phyloP scores from a whole-genome alignment of 2,797 vertebrate species.

The Lacerta agilis region DNA sequence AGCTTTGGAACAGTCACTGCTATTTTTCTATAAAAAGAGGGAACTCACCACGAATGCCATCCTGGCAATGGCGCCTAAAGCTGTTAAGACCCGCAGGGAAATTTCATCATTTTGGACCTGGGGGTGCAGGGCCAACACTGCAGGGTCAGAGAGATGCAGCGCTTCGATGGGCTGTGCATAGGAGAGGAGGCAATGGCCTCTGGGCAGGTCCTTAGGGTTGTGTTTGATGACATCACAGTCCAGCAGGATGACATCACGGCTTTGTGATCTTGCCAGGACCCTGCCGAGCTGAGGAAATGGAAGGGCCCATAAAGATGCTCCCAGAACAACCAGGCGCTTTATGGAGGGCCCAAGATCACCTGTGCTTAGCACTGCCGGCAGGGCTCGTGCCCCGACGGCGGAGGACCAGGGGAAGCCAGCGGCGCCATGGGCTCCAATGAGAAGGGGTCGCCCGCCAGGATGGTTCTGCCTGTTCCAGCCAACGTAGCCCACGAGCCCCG shows the following conservation, averaged over 20 bases:
- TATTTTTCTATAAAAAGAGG: too few species aligned
- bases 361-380: not conserved
- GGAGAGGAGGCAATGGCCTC: too few species aligned
- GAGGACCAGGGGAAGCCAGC: not conserved
- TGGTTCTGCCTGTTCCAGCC: not conserved
- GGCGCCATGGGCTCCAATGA: not conserved
- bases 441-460: not conserved
- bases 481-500: not conserved
- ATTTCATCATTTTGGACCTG: not conserved
- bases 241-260: conserved; percentile 1
- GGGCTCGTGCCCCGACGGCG: not conserved
- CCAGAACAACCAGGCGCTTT: not conserved
- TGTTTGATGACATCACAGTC: conserved; percentile 29
- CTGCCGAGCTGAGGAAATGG: not conserved
- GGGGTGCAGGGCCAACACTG: not conserved
- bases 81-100: too few species aligned
- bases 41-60: too few species aligned
- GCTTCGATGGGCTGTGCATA: not conserved
- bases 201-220: not conserved
- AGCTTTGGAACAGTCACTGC: too few species aligned
- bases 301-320: not conserved
- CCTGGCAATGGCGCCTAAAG: not conserved
- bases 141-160: not conserved
- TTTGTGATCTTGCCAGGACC: not conserved
- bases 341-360: not conserved